phyloP scores from a whole-genome alignment of 64 coral and sea anemone genomes.

The Montipora foliosa region DNA sequence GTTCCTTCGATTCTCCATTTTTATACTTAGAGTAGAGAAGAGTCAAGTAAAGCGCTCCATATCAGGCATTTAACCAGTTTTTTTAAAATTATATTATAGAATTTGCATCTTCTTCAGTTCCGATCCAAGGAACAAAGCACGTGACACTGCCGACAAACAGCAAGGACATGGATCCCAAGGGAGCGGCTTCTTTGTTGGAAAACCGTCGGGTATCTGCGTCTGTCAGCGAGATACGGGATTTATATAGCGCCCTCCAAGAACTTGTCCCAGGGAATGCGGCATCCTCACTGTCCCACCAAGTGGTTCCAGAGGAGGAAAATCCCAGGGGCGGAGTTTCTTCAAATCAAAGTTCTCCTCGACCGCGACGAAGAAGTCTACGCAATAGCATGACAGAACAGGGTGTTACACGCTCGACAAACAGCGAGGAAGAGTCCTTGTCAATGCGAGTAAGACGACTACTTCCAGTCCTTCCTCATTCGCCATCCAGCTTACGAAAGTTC shows the following conservation, averaged over 20 bases:
- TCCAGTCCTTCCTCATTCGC: conserved; percentile 34
- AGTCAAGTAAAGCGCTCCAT: too few species aligned
- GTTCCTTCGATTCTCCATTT: too few species aligned
- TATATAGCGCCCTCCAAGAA: conserved; percentile 67
- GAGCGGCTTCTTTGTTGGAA: background rate
- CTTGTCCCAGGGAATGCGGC: conserved; percentile 53
- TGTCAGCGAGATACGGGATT: conserved; percentile 56
- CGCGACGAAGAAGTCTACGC: background rate
- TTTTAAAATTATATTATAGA: background rate
- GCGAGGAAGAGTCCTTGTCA: background rate
- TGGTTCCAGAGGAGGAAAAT: background rate
- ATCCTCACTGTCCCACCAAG: conserved; percentile 4
- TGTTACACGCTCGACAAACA: background rate
- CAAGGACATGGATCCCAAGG: conserved; percentile 28
- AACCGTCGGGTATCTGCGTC: conserved; percentile 57
- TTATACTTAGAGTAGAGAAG: too few species aligned
- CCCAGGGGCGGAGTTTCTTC: background rate
- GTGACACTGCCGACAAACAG: background rate
- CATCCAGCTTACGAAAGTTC: conserved; percentile 14
- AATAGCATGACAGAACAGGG: background rate
- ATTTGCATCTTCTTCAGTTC: background rate
- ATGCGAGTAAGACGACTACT: conserved; percentile 6
- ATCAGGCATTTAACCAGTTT: background rate
- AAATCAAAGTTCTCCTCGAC: conserved; percentile 6
- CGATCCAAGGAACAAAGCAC: background rate